These are phyloP conservation scores for Parasteatoda tepidariorum DNA, from an alignment of 1,140 invertebrate species.

Conservation along the genomic window DNA sequence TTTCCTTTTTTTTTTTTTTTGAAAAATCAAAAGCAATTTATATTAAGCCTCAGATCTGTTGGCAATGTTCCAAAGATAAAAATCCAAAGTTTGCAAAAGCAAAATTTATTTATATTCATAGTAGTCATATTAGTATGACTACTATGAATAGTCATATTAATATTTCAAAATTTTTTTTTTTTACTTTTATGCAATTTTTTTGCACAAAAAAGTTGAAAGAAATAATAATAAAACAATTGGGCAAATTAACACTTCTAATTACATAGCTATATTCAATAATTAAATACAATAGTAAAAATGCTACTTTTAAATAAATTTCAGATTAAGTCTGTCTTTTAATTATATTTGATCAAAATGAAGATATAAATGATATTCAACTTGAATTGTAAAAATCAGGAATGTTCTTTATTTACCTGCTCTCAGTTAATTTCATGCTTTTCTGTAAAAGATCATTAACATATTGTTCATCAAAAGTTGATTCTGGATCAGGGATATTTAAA, in stretches of 20 bases:
- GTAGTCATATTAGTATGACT: too few species aligned
- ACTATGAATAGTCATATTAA: too few species aligned
- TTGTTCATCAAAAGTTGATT: slow-evolving; percentile 63
- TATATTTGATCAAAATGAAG: background rate
- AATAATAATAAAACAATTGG: background rate
- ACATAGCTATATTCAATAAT: background rate
- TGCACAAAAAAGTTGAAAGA: too few species aligned
- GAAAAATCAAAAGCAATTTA: too few species aligned
- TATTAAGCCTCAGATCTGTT: too few species aligned
- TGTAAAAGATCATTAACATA: slow-evolving; percentile 47
- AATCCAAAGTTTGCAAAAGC: too few species aligned
- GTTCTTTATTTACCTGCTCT: slow-evolving; percentile 47
- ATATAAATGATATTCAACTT: too few species aligned
- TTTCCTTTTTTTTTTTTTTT: too few species aligned
- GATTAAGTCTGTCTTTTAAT: background rate
- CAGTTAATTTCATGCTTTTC: slow-evolving; percentile 40
- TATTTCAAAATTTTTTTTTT: too few species aligned
- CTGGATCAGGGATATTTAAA: slow-evolving; percentile 62
- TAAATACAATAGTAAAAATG: background rate
- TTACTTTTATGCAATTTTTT: slow-evolving; percentile 25
- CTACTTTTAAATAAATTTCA: background rate
- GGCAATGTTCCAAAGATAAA: too few species aligned
- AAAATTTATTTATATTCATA: background rate
- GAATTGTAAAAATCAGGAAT: slow-evolving; percentile 5
- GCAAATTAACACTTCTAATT: background rate